Conservation (phyloP, 2,113 vertebrate genomes). For the Pterocles gutturalis region DNA sequence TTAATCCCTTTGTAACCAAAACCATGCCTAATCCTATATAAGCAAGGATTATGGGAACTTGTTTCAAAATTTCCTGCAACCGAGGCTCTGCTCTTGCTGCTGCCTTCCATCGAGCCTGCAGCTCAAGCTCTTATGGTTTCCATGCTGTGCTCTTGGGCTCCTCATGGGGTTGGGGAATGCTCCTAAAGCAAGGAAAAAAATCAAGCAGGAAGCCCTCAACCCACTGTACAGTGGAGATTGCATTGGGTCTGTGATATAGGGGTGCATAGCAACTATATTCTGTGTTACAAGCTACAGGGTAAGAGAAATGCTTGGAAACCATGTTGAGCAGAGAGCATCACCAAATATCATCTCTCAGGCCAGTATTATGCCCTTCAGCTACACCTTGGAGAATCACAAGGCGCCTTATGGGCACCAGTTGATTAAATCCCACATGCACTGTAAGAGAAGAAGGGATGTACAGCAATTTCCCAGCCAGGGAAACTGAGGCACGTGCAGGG, state of each 20-base stretch:
- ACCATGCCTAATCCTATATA: neutral
- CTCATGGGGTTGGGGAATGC: neutral
- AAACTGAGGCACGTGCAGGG: neutral
- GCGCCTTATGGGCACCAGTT: neutral
- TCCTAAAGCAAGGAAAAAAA: neutral
- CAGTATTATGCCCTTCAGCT: neutral
- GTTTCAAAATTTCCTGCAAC: neutral
- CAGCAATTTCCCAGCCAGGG: neutral
- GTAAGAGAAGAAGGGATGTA: neutral
- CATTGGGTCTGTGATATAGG: rapidly evolving
- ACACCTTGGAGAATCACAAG: neutral
- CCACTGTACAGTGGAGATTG: neutral
- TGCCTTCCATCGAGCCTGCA: neutral
- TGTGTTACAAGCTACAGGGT: neutral
- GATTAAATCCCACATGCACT: neutral
- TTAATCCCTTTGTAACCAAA: neutral
- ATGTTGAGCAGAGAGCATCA: neutral
- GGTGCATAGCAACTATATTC: rapidly evolving
- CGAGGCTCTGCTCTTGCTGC: neutral
- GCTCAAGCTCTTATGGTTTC: neutral
- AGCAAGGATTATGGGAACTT: neutral
- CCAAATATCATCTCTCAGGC: rapidly evolving
- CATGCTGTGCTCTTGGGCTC: neutral
- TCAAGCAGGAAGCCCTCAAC: neutral
- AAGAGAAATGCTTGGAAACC: neutral